Evolutionary conservation across 2,113 vertebrate species (phyloP), one percentile per base, ranked within the genome.

Genomic region (Bufo bufo): DNA sequence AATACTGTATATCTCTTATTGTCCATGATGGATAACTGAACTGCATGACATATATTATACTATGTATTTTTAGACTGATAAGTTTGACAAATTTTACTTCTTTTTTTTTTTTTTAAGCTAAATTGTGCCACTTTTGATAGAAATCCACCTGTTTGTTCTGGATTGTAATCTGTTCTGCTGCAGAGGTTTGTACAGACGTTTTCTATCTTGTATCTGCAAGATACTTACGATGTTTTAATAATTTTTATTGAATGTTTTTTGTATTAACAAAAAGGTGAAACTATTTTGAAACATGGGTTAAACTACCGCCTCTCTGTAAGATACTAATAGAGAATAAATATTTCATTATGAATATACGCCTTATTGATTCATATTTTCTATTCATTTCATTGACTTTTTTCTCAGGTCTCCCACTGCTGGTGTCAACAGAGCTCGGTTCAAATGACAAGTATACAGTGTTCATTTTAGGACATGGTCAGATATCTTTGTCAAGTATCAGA

Each of bases 11-110:
- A 81, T 66, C 19, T 4, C 50, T 66, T 56, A 16, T 58, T 85
- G 56, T 74, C 45, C 63, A 85, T 74, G 83, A 52, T 74, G 69
- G 83, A 85, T 84, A 58, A 85, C 16, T 72, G 20, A 79, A 50
- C 33, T 56, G n/a, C 59, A 17, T 81, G 56, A 17, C 7, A 58
- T 33, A 81, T 56, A 66, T 33, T 9, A 86, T 65, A 79, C 13
- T 80, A 54, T 80, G 69, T 87, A 69, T 87, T 87, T 80, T 69
- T 87, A 63, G 19, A 16, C 20, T 79, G 59, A 81, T 79, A 80
- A 33, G 33, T 33, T 33, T 33, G 33, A 33, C 33, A 33, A 33
- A 33, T 33, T 33, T 33, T 33, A 13, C 17, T 66, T 74, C 61
- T 20, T 52, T 50, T 78, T 13, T 56, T 45, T 3, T 43, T 74